phyloP scores from a whole-genome alignment of 2,797 vertebrate species.

The Cuculus canorus region DNA sequence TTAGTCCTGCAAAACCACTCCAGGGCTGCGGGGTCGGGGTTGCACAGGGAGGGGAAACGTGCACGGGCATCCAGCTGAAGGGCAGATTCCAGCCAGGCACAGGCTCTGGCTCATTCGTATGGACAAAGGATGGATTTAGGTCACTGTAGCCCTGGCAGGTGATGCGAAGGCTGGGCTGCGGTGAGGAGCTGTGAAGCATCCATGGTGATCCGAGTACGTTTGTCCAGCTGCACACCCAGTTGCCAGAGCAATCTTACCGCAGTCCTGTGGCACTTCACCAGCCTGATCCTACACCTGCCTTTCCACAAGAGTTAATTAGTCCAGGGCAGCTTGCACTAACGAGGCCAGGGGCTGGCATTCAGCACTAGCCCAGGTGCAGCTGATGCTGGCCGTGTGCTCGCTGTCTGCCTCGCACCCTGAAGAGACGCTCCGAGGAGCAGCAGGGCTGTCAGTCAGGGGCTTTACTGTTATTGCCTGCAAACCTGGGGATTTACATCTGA shows the following conservation, averaged over 20 bases:
- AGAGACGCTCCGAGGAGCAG: background rate
- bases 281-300: background rate
- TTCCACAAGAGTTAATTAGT: background rate
- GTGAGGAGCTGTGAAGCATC: background rate
- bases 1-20: background rate
- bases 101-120: fast-evolving
- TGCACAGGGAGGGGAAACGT: background rate
- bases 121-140: background rate
- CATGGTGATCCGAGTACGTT: fast-evolving
- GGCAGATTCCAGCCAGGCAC: background rate
- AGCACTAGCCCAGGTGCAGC: background rate
- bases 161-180: background rate
- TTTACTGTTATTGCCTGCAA: background rate
- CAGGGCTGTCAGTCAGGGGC: background rate
- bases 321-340: background rate
- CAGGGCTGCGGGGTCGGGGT: fast-evolving
- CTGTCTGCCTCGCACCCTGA: too few relatives aligned
- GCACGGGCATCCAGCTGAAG: background rate
- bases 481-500: background rate
- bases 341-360: background rate
- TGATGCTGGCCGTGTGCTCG: background rate
- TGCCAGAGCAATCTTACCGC: background rate
- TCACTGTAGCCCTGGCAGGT: background rate
- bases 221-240: fast-evolving
- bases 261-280: background rate